A percentile compares a stretch with the other conserved stretches of the same genome.
These are phyloP conservation scores for Lophius piscatorius DNA, from an alignment of 2,113 vertebrate genomes.

Conservation along the genomic window DNA sequence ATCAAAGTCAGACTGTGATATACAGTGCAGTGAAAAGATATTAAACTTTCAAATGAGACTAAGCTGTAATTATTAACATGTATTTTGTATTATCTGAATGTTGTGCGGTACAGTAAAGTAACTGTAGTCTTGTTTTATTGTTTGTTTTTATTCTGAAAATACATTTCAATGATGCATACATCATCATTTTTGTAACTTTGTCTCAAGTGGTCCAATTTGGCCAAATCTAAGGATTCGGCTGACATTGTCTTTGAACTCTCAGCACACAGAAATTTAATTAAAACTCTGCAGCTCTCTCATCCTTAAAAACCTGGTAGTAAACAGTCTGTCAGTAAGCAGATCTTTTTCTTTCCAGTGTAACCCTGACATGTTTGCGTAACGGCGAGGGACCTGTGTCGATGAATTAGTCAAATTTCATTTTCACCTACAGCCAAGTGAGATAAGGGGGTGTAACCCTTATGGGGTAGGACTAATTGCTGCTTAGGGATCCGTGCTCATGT, in stretches of 20 bases:
- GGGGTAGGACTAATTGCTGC: constrained; percentile 92
- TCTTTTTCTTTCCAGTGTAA: constrained; percentile 39
- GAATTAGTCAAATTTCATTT: constrained; percentile 85
- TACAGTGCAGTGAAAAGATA: too few species aligned
- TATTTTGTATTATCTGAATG: too few species aligned
- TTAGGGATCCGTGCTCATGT: constrained; percentile 76
- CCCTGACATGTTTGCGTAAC: constrained; percentile 69
- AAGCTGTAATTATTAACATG: too few species aligned
- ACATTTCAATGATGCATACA: too few species aligned
- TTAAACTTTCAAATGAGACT: too few species aligned
- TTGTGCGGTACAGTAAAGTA: too few species aligned
- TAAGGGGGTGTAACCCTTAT: constrained; percentile 84
- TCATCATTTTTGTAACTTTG: too few species aligned
- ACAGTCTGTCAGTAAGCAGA: constrained; percentile 16
- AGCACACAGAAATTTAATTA: background rate
- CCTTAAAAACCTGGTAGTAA: constrained; percentile 9
- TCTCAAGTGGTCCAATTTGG: too few species aligned
- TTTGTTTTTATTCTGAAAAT: too few species aligned
- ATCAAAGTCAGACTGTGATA: too few species aligned
- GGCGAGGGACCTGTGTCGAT: constrained; percentile 62
- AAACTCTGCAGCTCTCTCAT: constrained; percentile 5
- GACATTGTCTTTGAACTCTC: background rate
- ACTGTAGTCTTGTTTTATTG: too few species aligned
- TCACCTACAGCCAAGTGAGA: constrained; percentile 82
- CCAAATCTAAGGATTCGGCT: too few species aligned